These are phyloP conservation scores for Bellardia bayeri DNA, from an alignment of 2,888 invertebrate genomes.

Conservation along the genomic window DNA sequence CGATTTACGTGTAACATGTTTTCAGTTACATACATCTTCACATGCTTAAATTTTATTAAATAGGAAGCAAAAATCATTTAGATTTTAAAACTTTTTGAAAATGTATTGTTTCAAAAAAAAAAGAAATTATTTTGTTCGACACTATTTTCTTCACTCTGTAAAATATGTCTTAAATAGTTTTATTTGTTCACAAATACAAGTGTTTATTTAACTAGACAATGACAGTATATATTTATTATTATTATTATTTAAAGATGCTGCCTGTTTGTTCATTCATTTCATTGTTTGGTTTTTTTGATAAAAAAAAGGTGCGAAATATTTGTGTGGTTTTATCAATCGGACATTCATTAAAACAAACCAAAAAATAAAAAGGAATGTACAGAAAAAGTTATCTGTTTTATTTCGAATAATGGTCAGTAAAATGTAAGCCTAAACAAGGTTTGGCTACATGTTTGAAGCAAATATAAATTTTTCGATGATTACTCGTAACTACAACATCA, in stretches of 20 bases:
- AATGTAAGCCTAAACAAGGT: neutral
- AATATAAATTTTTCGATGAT: conserved; percentile 16
- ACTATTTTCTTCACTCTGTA: neutral
- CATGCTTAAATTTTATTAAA: no score
- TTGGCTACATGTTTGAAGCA: neutral
- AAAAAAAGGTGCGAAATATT: conserved; percentile 51
- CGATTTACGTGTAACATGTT: no score
- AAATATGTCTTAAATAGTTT: neutral
- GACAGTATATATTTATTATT: conserved; percentile 18
- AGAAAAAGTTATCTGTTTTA: conserved; percentile 25
- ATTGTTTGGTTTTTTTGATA: neutral
- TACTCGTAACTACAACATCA: conserved; percentile 21
- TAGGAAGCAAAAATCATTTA: no score
- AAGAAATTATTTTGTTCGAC: neutral
- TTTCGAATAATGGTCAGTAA: neutral
- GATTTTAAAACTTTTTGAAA: neutral
- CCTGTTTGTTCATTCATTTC: neutral
- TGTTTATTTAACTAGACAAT: conserved; percentile 32
- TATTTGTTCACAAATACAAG: conserved; percentile 7
- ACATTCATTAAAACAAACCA: conserved; percentile 4
- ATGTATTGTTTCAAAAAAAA: no score
- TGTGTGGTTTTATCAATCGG: conserved; percentile 15
- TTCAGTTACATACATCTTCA: no score
- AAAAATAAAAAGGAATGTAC: neutral
- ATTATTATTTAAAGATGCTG: conserved; percentile 39